phyloP scores from a whole-genome alignment of 2,797 vertebrate species.

The Sparus aurata region DNA sequence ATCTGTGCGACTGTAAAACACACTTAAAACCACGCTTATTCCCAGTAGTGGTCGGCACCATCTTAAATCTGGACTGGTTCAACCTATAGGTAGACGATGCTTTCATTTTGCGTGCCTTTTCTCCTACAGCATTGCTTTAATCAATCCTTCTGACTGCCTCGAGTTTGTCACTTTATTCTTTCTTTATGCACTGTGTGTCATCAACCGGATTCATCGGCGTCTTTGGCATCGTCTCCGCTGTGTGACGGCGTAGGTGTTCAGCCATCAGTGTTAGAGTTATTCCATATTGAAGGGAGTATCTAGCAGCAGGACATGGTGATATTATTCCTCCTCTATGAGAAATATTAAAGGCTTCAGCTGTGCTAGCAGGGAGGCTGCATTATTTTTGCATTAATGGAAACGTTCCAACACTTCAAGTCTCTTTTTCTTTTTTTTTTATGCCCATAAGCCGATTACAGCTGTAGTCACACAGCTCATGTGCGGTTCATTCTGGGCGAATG shows the following conservation, averaged over 20 bases:
- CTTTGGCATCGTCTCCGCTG: conserved; percentile 1
- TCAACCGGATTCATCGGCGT: conserved; percentile 2
- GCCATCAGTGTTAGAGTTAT: conserved; percentile 24
- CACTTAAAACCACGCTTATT: conserved; percentile 45
- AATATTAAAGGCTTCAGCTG: conserved; percentile 25
- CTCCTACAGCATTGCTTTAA: conserved; percentile 18
- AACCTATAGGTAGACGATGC: not conserved
- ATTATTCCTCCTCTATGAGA: conserved; percentile 17
- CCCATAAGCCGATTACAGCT: conserved; percentile 47
- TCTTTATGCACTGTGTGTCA: not conserved
- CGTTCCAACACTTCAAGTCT: conserved; percentile 20
- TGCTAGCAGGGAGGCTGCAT: conserved; percentile 28
- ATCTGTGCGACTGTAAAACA: conserved; percentile 51
- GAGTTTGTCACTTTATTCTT: conserved; percentile 17
- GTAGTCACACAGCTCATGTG: conserved; percentile 22
- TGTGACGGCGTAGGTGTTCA: conserved; percentile 36
- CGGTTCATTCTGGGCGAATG: conserved; percentile 37
- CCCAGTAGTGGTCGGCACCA: conserved; percentile 28
- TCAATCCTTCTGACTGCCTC: not conserved
- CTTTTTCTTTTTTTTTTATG: conserved; percentile 20
- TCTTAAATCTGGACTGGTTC: conserved; percentile 44
- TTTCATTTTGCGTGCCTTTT: conserved; percentile 9
- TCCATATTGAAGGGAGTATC: conserved; percentile 18
- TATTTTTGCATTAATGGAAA: conserved; percentile 46
- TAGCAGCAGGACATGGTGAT: conserved; percentile 21